A percentile compares a stretch with the other conserved stretches of the same genome.
Evolutionary conservation across 2,113 vertebrate species (phyloP).

Genomic region (Trogon surrucura): DNA sequence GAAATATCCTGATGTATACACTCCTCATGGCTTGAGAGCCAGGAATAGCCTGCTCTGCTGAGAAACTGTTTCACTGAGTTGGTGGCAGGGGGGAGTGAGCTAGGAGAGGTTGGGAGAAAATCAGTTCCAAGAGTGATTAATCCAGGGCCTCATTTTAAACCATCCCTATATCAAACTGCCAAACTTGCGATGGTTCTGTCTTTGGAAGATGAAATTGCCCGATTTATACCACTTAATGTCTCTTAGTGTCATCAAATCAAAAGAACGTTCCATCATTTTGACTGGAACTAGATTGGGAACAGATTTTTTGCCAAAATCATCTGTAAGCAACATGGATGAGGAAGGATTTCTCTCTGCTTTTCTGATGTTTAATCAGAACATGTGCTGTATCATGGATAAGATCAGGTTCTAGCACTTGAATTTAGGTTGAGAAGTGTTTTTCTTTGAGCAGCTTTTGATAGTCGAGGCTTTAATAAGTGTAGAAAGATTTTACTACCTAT

Average conservation of each 20-base stretch:
- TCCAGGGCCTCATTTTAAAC: conserved; percentile 26
- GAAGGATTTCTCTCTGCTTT: not conserved
- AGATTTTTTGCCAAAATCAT: not conserved
- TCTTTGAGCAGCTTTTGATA: not conserved
- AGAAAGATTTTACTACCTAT: not conserved
- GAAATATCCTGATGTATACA: not conserved
- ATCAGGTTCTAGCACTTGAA: conserved; percentile 1
- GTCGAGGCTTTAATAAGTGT: not conserved
- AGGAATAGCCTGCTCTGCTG: not conserved
- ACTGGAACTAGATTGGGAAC: not conserved
- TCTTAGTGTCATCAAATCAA: conserved; percentile 35
- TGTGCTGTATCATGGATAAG: not conserved
- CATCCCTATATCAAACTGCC: not conserved
- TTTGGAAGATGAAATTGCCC: conserved; percentile 19
- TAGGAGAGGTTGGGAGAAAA: not conserved
- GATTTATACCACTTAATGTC: conserved; percentile 15
- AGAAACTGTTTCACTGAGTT: conserved; percentile 18
- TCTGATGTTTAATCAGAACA: not conserved
- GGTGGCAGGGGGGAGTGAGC: not conserved
- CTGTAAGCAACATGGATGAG: not conserved
- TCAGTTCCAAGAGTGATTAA: not conserved
- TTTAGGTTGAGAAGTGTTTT: not conserved
- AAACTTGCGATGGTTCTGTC: not conserved
- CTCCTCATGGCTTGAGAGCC: not conserved
- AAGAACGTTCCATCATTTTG: not conserved